Percentiles rank a stretch among this genome's conserved stretches.
Conservation (phyloP, 2,888 invertebrate genomes). For the Anarsia innoxiella region DNA sequence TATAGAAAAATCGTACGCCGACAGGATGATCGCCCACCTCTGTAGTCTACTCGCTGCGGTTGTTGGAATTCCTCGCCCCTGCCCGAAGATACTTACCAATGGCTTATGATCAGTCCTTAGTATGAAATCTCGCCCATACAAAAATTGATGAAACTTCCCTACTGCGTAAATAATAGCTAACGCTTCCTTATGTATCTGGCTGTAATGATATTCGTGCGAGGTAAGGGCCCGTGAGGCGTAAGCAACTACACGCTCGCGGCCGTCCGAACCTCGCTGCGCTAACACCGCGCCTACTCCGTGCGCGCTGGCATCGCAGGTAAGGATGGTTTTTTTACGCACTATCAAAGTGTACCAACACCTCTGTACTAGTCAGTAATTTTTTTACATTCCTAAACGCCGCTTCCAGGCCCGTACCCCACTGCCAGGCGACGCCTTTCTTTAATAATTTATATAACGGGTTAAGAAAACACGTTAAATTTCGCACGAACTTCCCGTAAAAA, state of each 20-base stretch:
- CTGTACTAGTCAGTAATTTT: neutral
- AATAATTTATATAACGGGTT: conserved; percentile 15
- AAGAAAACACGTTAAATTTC: conserved; percentile 15
- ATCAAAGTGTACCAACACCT: conserved; percentile 10
- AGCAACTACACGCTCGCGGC: conserved; percentile 8
- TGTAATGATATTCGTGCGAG: conserved; percentile 3
- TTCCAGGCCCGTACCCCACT: conserved; percentile 11
- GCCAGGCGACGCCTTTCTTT: conserved; percentile 15
- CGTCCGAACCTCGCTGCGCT: neutral
- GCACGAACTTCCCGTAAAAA: conserved; percentile 18
- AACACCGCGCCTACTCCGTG: neutral
- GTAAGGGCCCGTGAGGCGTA: conserved; percentile 9
- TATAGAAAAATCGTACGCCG: too few species aligned
- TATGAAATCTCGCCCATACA: conserved; percentile 10
- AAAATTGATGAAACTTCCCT: conserved; percentile 13
- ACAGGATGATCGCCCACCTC: too few species aligned
- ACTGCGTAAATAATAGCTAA: conserved; percentile 9
- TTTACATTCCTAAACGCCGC: conserved; percentile 8
- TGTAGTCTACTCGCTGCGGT: too few species aligned
- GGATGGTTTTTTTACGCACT: neutral
- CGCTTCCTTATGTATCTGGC: too few species aligned
- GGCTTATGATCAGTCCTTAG: conserved; percentile 13
- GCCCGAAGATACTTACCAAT: conserved; percentile 11
- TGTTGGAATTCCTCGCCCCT: conserved; percentile 7
- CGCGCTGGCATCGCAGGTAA: conserved; percentile 1